These are phyloP conservation scores for Eidolon dupreanum DNA, from an alignment of 2,797 vertebrate species.

Conservation along the genomic window DNA sequence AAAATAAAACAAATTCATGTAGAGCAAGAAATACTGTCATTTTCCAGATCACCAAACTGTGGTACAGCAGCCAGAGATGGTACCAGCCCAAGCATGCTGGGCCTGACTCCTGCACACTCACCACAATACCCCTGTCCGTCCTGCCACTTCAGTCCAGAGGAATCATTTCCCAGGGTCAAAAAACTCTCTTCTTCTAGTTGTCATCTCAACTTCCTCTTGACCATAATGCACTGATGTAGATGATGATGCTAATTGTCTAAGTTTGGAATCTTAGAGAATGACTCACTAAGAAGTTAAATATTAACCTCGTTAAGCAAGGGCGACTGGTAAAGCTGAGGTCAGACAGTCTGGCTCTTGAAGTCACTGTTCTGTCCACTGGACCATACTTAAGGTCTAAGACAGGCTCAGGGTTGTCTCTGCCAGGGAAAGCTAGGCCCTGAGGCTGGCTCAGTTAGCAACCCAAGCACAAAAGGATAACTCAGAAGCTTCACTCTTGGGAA, in stretches of 20 bases:
- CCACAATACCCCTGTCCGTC: accelerated
- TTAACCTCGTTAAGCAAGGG: neutral
- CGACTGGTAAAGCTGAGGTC: neutral
- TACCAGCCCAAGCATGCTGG: neutral
- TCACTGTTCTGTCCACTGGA: neutral
- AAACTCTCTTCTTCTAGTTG: neutral
- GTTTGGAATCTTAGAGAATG: neutral
- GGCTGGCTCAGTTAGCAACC: neutral
- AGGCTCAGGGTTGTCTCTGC: neutral
- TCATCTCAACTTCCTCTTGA: neutral
- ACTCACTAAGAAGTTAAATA: neutral
- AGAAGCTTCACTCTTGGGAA: neutral
- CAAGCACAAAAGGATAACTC: neutral
- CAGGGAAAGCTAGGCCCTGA: neutral
- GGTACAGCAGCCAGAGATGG: neutral
- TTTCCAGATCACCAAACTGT: neutral
- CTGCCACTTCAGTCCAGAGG: neutral
- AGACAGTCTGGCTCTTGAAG: neutral
- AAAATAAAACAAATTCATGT: neutral
- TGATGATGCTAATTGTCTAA: neutral
- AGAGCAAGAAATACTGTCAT: neutral
- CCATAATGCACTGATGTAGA: neutral
- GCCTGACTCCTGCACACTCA: neutral
- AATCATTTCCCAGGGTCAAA: neutral
- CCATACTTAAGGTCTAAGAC: neutral